Conservation (phyloP, 2,113 vertebrate genomes). For the Oxygymnocypris stewartii region DNA sequence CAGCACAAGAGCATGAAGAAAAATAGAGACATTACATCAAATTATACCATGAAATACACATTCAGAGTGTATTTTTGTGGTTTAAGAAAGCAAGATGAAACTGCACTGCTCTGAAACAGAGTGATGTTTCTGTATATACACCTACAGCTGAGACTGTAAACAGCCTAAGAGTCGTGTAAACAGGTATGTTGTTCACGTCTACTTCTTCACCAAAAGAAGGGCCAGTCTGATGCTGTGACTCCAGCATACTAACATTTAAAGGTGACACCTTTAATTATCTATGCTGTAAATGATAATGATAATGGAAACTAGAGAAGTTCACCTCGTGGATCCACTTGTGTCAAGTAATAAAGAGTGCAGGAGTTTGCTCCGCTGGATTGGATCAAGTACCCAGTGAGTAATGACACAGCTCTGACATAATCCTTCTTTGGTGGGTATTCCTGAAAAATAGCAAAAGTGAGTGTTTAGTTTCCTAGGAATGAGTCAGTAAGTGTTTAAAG, state of each 20-base stretch:
- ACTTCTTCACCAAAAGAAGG: conserved; percentile 9
- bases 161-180: conserved; percentile 12
- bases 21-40: not conserved
- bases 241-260: not conserved
- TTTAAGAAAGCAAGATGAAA: not conserved
- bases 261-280: not conserved
- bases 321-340: conserved; percentile 88
- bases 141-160: not conserved
- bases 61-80: too few species aligned
- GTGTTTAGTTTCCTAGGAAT: not conserved
- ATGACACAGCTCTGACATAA: conserved; percentile 82
- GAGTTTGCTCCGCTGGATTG: conserved; percentile 71
- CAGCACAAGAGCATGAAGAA: conserved; percentile 8
- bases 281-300: not conserved
- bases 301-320: conserved; percentile 46
- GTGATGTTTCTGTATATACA: not conserved
- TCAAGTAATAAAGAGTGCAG: conserved; percentile 83
- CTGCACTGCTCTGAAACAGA: not conserved
- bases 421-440: conserved; percentile 87
- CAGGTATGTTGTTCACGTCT: conserved; percentile 11
- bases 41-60: not conserved
- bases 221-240: not conserved
- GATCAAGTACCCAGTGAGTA: conserved; percentile 83
- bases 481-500: not conserved
- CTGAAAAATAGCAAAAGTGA: conserved; percentile 63